Percentiles rank a stretch among this genome's conserved stretches.
phyloP scores from a whole-genome alignment of 2,888 invertebrate genomes.

The Aporophyla lueneburgensis region DNA sequence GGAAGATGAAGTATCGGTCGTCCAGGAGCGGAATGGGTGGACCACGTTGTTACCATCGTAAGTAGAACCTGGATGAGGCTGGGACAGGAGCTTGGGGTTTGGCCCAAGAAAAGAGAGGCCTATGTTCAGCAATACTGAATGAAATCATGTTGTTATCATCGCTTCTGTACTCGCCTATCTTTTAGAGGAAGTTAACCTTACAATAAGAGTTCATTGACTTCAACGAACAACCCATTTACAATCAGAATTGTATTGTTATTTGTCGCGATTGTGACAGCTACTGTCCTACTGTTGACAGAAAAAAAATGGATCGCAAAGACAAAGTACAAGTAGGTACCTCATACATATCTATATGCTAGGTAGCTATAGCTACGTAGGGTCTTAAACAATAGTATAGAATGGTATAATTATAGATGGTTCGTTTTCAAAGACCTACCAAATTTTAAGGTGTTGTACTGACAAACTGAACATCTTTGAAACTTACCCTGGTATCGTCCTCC shows the following conservation, averaged over 20 bases:
- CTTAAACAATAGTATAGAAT: constrained; percentile 34
- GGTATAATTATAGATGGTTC: too few species aligned
- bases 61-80: neutral
- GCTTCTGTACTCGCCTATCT: constrained; percentile 19
- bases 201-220: constrained; percentile 59
- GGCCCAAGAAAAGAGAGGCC: too few species aligned
- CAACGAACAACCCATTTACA: constrained; percentile 36
- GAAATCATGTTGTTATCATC: neutral
- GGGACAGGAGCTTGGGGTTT: too few species aligned
- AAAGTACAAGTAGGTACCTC: constrained; percentile 6
- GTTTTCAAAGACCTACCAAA: too few species aligned
- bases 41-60: neutral
- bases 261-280: constrained; percentile 23
- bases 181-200: constrained; percentile 9
- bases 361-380: too few species aligned
- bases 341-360: neutral
- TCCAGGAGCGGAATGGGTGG: neutral
- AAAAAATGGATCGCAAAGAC: constrained; percentile 34
- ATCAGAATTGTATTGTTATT: constrained; percentile 41
- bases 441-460: too few species aligned
- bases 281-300: constrained; percentile 28
- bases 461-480: too few species aligned
- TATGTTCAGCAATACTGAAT: too few species aligned
- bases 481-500: too few species aligned
- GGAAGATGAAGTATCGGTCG: neutral